phyloP scores from a whole-genome alignment of 1,140 invertebrate species.

The Limonius californicus region DNA sequence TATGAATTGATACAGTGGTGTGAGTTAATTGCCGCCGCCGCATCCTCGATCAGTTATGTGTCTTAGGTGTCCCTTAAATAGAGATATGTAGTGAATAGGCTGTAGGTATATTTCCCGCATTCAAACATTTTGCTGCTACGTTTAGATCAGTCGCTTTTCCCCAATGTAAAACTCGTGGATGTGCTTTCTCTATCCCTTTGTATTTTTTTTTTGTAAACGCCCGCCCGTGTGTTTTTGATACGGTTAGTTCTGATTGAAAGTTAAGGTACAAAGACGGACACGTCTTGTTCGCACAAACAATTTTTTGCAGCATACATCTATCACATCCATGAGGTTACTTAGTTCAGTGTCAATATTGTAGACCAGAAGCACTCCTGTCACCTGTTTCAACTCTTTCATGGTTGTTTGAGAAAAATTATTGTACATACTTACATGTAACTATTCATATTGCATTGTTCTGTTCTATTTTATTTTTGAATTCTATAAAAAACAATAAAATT shows the following conservation, averaged over 20 bases:
- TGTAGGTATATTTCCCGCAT: constrained; percentile 27
- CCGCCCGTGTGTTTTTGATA: no score
- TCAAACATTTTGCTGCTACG: constrained; percentile 31
- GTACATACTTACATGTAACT: constrained; percentile 38
- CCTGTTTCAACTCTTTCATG: constrained; percentile 34
- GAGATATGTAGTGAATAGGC: constrained; percentile 18
- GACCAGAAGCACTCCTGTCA: constrained; percentile 34
- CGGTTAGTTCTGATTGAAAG: no score
- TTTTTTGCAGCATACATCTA: no score
- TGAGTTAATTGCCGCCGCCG: constrained; percentile 22
- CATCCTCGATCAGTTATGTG: constrained; percentile 24
- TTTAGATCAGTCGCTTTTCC: constrained; percentile 28
- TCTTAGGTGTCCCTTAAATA: constrained; percentile 26
- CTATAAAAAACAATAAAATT: constrained; percentile 22
- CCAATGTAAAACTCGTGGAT: neutral
- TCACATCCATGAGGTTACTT: neutral
- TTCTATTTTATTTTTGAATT: constrained; percentile 24
- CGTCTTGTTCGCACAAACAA: neutral
- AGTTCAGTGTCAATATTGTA: constrained; percentile 13
- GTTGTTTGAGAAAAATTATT: constrained; percentile 34
- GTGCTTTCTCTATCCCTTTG: no score
- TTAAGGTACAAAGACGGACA: no score
- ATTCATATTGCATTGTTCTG: constrained; percentile 37
- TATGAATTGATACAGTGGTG: constrained; percentile 32
- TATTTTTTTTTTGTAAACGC: no score